Evolutionary conservation across 2,888 invertebrate species (phyloP).

Genomic region (Agrypnus murinus): DNA sequence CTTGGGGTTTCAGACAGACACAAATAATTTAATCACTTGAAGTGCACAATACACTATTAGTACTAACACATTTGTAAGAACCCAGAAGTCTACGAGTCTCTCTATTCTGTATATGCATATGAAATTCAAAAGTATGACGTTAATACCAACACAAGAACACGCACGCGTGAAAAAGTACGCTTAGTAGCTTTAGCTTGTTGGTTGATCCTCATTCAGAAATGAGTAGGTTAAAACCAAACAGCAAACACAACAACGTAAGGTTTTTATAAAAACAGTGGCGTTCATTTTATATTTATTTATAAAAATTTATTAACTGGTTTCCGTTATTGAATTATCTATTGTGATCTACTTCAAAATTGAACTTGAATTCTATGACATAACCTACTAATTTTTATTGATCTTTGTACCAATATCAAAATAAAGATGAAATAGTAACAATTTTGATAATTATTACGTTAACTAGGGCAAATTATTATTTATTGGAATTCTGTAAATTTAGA

Average conservation of each 20-base stretch:
- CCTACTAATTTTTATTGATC: no score
- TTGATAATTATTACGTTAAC: neutral
- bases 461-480: neutral
- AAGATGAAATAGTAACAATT: neutral
- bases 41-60: constrained; percentile 6
- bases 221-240: constrained; percentile 31
- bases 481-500: constrained; percentile 8
- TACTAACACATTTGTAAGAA: constrained; percentile 32
- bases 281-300: neutral
- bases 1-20: neutral
- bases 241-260: constrained; percentile 15
- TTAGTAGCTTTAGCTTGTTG: constrained; percentile 36
- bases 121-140: constrained; percentile 55
- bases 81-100: constrained; percentile 37
- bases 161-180: constrained; percentile 52
- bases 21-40: neutral
- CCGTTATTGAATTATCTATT: no score
- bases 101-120: constrained; percentile 45
- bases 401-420: no score
- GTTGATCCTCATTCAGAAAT: constrained; percentile 45
- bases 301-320: no score
- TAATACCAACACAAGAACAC: constrained; percentile 34
- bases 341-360: no score
- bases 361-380: no score
- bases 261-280: constrained; percentile 21